phyloP scores from a whole-genome alignment of 64 coral and sea anemone species.

The Porites lutea region DNA sequence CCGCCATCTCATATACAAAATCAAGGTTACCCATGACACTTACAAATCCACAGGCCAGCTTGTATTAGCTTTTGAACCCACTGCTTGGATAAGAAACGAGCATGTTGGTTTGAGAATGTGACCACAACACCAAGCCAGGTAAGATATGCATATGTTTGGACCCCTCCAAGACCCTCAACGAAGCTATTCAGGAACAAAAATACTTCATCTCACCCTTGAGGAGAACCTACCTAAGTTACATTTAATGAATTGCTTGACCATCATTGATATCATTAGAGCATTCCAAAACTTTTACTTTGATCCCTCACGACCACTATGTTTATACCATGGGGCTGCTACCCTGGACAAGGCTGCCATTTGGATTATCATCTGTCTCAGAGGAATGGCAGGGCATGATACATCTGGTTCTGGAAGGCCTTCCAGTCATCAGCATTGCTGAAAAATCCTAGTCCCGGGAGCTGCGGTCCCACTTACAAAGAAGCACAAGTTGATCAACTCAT shows the following conservation, averaged over 20 bases:
- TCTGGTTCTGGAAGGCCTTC: neutral
- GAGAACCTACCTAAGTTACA: neutral
- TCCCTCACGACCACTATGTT: neutral
- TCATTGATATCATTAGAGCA: neutral
- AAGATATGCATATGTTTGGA: constrained; percentile 8
- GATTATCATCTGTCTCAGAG: neutral
- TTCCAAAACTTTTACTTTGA: neutral
- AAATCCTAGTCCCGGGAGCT: neutral
- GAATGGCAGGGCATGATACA: neutral
- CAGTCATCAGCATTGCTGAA: neutral
- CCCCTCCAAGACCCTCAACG: constrained; percentile 10
- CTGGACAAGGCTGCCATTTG: neutral
- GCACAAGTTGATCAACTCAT: neutral
- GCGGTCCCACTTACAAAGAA: neutral
- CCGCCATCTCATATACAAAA: constrained; percentile 23
- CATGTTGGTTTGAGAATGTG: constrained; percentile 17
- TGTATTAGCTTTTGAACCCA: neutral
- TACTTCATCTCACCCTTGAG: neutral
- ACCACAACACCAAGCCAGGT: constrained; percentile 19
- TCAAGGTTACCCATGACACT: neutral
- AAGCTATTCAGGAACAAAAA: neutral
- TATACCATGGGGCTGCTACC: neutral
- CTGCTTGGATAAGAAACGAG: constrained; percentile 4
- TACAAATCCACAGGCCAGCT: constrained; percentile 42
- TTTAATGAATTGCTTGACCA: neutral